Conservation (phyloP, 2,888 invertebrate genomes). For the Subacronicta megacephala region DNA sequence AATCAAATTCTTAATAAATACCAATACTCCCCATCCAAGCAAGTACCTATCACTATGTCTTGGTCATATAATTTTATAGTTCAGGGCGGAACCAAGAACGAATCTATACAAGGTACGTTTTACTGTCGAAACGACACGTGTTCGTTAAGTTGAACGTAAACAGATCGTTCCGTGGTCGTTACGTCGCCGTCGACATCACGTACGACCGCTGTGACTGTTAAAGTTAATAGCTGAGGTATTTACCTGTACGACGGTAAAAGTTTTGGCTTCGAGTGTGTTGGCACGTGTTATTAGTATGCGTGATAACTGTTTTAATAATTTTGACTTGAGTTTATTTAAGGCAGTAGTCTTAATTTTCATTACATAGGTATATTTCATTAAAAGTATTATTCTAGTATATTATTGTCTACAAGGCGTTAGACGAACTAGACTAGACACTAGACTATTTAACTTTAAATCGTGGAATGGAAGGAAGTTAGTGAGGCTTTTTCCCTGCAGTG, state of each 20-base stretch:
- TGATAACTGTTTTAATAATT: neutral
- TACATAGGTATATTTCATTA: too few species aligned
- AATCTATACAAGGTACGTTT: conserved; percentile 63
- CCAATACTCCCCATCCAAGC: too few species aligned
- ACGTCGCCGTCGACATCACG: conserved; percentile 51
- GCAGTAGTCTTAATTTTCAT: too few species aligned
- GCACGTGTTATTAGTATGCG: neutral
- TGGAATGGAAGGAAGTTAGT: too few species aligned
- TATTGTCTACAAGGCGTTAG: too few species aligned
- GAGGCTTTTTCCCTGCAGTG: too few species aligned
- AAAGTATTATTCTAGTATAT: too few species aligned
- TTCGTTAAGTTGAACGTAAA: conserved; percentile 69
- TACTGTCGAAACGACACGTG: conserved; percentile 62
- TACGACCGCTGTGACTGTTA: conserved; percentile 51
- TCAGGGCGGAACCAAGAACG: conserved; percentile 34
- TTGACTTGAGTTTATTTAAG: too few species aligned
- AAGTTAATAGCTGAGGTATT: conserved; percentile 57
- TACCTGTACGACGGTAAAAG: conserved; percentile 46
- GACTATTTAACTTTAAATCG: too few species aligned
- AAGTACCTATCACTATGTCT: neutral
- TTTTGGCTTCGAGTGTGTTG: conserved; percentile 24
- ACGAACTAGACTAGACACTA: too few species aligned
- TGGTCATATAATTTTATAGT: conserved; percentile 21
- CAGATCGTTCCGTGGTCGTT: conserved; percentile 65
- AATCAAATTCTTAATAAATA: too few species aligned